A percentile compares a stretch with the other conserved stretches of the same genome.
phyloP scores from a whole-genome alignment of 2,888 invertebrate genomes.

The Cataglyphis altisquamis region DNA sequence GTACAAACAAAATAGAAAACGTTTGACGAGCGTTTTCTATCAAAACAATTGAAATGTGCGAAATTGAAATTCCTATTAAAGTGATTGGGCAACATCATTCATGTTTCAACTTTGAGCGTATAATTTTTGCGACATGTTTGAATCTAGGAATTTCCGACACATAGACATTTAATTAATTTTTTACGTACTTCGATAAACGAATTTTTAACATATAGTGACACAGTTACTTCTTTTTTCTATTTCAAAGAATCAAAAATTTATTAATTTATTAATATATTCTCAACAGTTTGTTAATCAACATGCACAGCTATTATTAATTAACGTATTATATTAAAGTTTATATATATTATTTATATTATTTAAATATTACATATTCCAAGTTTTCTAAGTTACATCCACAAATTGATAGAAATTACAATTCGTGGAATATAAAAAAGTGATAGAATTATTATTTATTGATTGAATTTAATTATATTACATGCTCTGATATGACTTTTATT shows the following conservation, averaged over 20 bases:
- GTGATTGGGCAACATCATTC: conserved; percentile 14
- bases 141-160: neutral
- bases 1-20: conserved; percentile 25
- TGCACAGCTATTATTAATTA: neutral
- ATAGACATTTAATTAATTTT: conserved; percentile 10
- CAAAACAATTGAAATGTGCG: conserved; percentile 30
- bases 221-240: neutral
- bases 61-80: conserved; percentile 48
- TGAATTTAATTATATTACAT: conserved; percentile 41
- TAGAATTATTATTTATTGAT: neutral
- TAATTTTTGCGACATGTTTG: neutral
- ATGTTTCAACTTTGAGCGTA: neutral
- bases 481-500: neutral
- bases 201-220: neutral
- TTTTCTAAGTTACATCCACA: neutral
- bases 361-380: neutral
- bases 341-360: neutral
- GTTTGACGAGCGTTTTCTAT: neutral
- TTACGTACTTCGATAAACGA: neutral
- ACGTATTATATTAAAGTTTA: neutral
- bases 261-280: neutral
- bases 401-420: neutral
- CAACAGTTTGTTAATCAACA: neutral
- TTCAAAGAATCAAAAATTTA: neutral
- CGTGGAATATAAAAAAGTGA: conserved; percentile 27